phyloP scores from a whole-genome alignment of 2,888 invertebrate species.

The Tenthredo amoena region DNA sequence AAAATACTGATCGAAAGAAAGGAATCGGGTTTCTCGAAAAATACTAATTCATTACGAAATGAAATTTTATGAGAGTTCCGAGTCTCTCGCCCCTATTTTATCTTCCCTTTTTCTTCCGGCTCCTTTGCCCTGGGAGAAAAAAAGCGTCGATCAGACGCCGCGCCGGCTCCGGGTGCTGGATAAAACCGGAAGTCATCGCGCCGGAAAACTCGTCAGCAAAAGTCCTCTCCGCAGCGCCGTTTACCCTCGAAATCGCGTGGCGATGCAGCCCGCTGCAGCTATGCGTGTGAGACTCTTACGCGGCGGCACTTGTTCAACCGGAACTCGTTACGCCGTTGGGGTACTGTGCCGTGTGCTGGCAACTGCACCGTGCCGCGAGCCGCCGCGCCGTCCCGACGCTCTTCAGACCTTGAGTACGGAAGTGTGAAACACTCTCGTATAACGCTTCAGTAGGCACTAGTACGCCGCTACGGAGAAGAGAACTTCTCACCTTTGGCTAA shows the following conservation, averaged over 20 bases:
- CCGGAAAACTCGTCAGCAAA: not conserved
- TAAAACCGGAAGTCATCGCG: not conserved
- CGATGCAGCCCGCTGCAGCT: not conserved
- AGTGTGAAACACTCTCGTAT: conserved; percentile 8
- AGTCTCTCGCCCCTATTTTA: not conserved
- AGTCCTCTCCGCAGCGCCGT: not conserved
- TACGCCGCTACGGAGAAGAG: not conserved
- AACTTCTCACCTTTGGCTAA: not conserved
- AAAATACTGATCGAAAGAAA: not conserved
- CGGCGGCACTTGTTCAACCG: conserved; percentile 8
- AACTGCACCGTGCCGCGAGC: not conserved
- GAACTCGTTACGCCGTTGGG: conserved; percentile 24
- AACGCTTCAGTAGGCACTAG: not conserved
- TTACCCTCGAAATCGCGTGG: not conserved
- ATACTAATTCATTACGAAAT: too few species aligned
- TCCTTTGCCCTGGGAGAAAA: not conserved
- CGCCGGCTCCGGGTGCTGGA: not conserved
- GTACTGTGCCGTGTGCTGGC: not conserved
- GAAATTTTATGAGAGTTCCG: too few species aligned
- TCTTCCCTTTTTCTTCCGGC: not conserved
- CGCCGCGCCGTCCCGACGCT: conserved; percentile 12
- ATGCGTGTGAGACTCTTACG: not conserved
- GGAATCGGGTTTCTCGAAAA: not conserved
- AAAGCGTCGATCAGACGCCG: not conserved
- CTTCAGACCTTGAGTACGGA: conserved; percentile 18